Evolutionary conservation across 2,888 invertebrate species (phyloP), one percentile per base, ranked within the genome.

Genomic region (Dryadula phaetusa): DNA sequence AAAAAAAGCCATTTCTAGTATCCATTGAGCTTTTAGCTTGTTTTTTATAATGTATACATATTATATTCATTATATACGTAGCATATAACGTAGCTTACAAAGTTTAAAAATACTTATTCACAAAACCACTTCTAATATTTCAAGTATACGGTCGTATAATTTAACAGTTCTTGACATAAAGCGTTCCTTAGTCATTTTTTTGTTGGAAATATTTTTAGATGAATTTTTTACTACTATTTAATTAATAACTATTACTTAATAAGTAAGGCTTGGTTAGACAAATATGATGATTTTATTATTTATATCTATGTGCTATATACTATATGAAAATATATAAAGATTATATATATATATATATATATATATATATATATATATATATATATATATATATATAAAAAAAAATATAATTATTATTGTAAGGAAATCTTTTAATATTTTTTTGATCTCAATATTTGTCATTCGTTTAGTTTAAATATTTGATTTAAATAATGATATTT

Each of bases 111-210:
- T 25, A 25, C 49, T 49, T 25, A 49, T 49, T n/a, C 49, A 49
- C 20, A 49, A 49, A 49, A 49, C 49, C 22, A 49, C 49, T 49
- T 8, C 49, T n/a, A 49, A 49, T 49, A 49, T 49, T 49, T 49
- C 49, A 49, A 49, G 49, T 49, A 7, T 49, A 49, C 49, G 49
- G 22, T 49, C 49, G 49, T 49, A 25, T 49, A 49, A 49, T 49
- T 49, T 49, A 49, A 49, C 49, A 49, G 25, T 25, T 49, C 25
- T 49, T 49, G 22, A 49, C 25, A n/a, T 25, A 25, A 49, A 49
- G 14, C n/a, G 49, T 49, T 49, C 49, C 49, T 49, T 49, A 49
- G 25, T 22, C 25, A 49, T 25, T 49, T 49, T n/a, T n/a, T 10
- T 25, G 49, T n/a, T 25, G 49, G 25, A 25, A 49, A 1, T 49